Percentiles rank a stretch among this genome's conserved stretches.
Conservation (phyloP, 2,113 vertebrate species). For the Turdus rufiventris region DNA sequence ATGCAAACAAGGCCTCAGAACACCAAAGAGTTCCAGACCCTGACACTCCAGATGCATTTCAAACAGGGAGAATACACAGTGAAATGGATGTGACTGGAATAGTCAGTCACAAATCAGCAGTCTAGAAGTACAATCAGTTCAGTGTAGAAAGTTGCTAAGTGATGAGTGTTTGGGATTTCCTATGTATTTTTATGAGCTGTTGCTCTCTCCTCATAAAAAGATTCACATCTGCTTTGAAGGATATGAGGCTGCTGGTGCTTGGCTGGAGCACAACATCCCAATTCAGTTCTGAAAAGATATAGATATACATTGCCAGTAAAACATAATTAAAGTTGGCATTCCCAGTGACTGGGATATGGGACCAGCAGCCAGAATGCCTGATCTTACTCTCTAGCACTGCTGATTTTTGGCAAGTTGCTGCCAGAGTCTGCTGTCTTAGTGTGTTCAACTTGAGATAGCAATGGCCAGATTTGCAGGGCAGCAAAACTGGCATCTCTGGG, state of each 20-base stretch:
- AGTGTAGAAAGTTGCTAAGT: not conserved
- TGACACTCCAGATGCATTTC: not conserved
- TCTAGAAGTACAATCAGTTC: not conserved
- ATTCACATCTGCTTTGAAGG: slow-evolving; percentile 35
- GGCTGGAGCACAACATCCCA: not conserved
- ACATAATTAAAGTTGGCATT: slow-evolving; percentile 47
- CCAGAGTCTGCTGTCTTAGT: not conserved
- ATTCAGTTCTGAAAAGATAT: not conserved
- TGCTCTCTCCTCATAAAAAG: not conserved
- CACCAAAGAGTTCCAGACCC: not conserved
- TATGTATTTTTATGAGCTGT: slow-evolving; percentile 34
- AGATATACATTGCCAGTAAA: slow-evolving; percentile 17
- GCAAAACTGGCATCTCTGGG: not conserved
- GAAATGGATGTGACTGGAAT: not conserved
- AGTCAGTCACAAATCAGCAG: not conserved
- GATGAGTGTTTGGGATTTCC: slow-evolving; percentile 23
- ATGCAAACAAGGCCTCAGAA: not conserved
- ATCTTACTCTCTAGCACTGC: not conserved
- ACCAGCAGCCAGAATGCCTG: slow-evolving; percentile 9
- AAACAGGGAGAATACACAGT: not conserved
- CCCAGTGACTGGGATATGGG: not conserved
- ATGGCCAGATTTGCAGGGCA: slow-evolving; percentile 19
- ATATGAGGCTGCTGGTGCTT: not conserved
- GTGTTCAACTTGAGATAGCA: not conserved
- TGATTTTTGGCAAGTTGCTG: slow-evolving; percentile 27